Conservation (phyloP, 2,797 vertebrate species). For the Sciurus carolinensis region DNA sequence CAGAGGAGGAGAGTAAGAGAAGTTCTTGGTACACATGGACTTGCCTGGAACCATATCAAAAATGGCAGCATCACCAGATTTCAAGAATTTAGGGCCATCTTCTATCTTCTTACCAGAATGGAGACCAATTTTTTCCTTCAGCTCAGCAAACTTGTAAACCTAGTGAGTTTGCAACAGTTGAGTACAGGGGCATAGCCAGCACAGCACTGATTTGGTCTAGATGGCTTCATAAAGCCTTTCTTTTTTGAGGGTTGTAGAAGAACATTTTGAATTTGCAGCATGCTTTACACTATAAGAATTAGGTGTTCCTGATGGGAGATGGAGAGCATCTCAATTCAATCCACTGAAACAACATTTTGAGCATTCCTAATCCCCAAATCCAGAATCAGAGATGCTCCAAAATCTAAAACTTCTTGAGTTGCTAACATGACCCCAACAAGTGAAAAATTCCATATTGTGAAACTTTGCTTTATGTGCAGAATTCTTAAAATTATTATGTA, state of each 20-base stretch:
- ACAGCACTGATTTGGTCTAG: too few species aligned
- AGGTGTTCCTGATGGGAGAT: background rate
- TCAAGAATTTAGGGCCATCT: background rate
- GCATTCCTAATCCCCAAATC: background rate
- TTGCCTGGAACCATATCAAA: background rate
- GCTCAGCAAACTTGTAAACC: background rate
- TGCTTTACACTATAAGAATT: background rate
- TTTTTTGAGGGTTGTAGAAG: background rate
- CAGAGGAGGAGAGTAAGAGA: background rate
- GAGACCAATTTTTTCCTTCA: background rate
- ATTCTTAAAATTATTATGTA: background rate
- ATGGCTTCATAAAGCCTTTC: background rate
- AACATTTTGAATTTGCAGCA: background rate
- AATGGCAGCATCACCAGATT: background rate
- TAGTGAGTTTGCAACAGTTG: background rate
- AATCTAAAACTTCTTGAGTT: background rate
- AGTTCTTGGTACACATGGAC: too few species aligned
- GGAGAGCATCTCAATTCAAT: background rate
- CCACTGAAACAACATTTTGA: background rate
- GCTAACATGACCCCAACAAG: background rate
- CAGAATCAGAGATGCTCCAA: background rate
- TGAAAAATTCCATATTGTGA: background rate
- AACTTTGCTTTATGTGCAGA: background rate
- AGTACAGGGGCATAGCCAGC: background rate
- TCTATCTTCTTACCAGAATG: background rate